Evolutionary conservation across 2,888 invertebrate species (phyloP).

Genomic region (Sclerodermus sp.): DNA sequence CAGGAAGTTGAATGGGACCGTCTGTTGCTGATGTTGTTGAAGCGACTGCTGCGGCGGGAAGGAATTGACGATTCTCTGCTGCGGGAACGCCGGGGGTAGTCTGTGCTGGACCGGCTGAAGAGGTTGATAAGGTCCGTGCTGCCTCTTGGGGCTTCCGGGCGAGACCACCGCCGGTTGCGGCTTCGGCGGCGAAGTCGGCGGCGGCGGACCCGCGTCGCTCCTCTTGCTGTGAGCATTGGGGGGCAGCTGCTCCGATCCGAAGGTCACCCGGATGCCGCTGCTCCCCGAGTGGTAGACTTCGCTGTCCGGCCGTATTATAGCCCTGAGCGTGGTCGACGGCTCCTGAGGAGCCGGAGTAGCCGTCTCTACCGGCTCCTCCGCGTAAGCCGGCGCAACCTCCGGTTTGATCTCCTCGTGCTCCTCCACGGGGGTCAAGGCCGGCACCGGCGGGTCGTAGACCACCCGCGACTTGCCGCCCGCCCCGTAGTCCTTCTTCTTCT

Average conservation of each 20-base stretch:
- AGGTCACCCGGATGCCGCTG: constrained; percentile 80
- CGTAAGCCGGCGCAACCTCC: constrained; percentile 56
- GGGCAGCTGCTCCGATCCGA: constrained; percentile 66
- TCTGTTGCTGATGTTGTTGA: constrained; percentile 23
- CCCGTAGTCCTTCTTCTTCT: constrained; percentile 74
- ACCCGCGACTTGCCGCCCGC: constrained; percentile 69
- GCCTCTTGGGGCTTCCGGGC: constrained; percentile 48
- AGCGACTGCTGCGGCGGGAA: constrained; percentile 47
- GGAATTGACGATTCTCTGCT: constrained; percentile 50
- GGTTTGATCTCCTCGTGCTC: constrained; percentile 63
- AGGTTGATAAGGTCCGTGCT: constrained; percentile 51
- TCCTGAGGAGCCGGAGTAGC: constrained; percentile 61
- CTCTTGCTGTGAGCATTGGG: constrained; percentile 53
- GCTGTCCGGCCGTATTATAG: constrained; percentile 85
- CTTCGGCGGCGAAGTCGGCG: constrained; percentile 51
- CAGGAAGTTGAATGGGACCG: constrained; percentile 28
- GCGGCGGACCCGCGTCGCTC: constrained; percentile 39
- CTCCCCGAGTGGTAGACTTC: constrained; percentile 77
- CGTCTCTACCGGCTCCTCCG: constrained; percentile 62
- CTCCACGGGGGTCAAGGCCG: constrained; percentile 73
- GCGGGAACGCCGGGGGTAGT: constrained; percentile 51
- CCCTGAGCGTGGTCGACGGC: constrained; percentile 77
- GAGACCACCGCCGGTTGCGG: constrained; percentile 30
- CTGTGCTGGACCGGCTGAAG: constrained; percentile 38
- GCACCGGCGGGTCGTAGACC: constrained; percentile 78